Base-by-base conservation (phyloP, 2,888 invertebrate genomes). In the Bombyx huttoni region DNA sequence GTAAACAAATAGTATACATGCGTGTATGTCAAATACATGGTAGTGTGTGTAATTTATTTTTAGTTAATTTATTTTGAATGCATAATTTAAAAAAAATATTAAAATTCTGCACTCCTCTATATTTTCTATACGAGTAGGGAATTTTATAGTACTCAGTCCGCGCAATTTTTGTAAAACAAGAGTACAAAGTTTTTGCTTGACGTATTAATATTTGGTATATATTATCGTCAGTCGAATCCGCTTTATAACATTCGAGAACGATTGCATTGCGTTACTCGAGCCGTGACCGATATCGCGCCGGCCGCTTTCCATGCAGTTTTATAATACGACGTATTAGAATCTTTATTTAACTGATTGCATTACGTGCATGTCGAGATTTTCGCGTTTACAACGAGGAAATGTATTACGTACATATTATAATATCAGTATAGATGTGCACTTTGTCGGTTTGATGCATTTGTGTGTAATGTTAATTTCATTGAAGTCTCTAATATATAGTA, bases 241-340 rank as follows among this genome's bases (percentile, higher is more conserved):
- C 40, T 0, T 40, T 40, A 40, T 8, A 58, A 51, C 58, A 56
- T 61, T 61, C 60, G 51, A 56, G 59, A 61, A 55, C 62, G 65
- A 63, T 67, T 67, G 60, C 58, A 55, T 58, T 49, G 46, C 48
- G 62, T 71, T 77, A 64, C 66, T 65, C 66, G 73, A 78, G 61
- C 63, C 68, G 54, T 69, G 70, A 65, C 73, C 70, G 62, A 75
- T 75, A 65, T 69, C 73, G 75, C 73, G 67, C 63, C 69, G 68
- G 76, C 74, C 67, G 63, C 74, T 71, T 74, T 73, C 69, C 70
- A 56, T 67, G 40, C 40, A 1, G 6, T 40, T 40, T 40, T 40
- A 40, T 40, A 40, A 40, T 12, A 40, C 40, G 40, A 10, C 3
- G 9, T 12, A 40, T 40, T 61, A 64, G 55, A 58, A 62, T 56